These are phyloP conservation scores for Ceratothoa steindachneri DNA, from an alignment of 2,888 invertebrate genomes.

Conservation along the genomic window DNA sequence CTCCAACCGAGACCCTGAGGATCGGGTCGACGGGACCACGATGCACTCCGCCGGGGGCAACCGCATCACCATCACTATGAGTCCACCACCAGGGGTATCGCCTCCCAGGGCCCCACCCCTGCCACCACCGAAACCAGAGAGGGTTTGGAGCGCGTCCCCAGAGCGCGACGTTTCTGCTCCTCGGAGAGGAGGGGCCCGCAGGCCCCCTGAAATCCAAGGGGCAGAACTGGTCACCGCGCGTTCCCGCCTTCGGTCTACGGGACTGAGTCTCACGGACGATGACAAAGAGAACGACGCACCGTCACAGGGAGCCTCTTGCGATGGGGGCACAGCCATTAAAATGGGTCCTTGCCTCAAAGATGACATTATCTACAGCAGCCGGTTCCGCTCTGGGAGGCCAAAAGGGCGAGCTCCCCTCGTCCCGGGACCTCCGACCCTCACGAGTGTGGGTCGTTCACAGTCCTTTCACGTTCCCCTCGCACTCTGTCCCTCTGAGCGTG, in stretches of 20 bases:
- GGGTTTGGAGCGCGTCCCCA: constrained; percentile 22
- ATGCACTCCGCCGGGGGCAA: constrained; percentile 36
- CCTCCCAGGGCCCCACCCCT: constrained; percentile 22
- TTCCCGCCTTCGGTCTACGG: constrained; percentile 39
- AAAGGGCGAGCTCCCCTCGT: not conserved
- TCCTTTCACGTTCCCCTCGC: constrained; percentile 34
- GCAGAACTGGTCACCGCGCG: constrained; percentile 35
- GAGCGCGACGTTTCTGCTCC: constrained; percentile 15
- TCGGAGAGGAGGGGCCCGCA: not conserved
- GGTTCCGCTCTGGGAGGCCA: constrained; percentile 31
- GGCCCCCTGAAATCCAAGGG: constrained; percentile 25
- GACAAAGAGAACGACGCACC: constrained; percentile 29
- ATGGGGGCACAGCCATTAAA: not conserved
- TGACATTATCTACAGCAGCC: constrained; percentile 35
- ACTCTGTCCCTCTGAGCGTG: constrained; percentile 17
- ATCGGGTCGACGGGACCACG: constrained; percentile 26
- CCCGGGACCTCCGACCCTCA: not conserved
- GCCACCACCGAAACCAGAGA: constrained; percentile 35
- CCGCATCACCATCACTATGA: constrained; percentile 44
- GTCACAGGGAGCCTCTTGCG: not conserved
- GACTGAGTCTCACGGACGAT: constrained; percentile 33
- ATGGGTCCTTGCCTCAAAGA: constrained; percentile 13
- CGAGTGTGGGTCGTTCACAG: constrained; percentile 39
- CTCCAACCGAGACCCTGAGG: constrained; percentile 59
- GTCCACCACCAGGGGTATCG: constrained; percentile 26